Percentiles rank a stretch among this genome's conserved stretches.
phyloP scores from a whole-genome alignment of 2,113 vertebrate species.

The Prunella fulvescens region DNA sequence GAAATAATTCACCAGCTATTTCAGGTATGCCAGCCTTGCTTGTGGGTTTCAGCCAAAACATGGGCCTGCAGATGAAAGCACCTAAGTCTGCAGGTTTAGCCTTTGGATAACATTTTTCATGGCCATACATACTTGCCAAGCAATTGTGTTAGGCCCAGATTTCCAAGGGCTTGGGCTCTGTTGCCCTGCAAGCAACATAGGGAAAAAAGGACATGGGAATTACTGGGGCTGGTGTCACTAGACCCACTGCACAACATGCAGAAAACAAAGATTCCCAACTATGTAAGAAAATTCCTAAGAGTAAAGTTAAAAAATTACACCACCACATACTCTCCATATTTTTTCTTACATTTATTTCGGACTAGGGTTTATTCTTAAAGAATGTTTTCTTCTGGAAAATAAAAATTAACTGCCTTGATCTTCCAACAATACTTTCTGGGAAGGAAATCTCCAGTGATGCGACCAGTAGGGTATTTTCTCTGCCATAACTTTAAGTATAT shows the following conservation, averaged over 20 bases:
- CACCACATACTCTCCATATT: fast-evolving
- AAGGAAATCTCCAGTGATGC: neutral
- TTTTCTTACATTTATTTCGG: neutral
- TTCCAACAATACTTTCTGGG: neutral
- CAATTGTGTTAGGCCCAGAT: neutral
- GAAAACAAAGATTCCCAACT: neutral
- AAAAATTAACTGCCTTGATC: neutral
- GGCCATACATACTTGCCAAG: neutral
- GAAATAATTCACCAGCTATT: neutral
- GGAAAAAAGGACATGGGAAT: neutral
- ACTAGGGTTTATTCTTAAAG: neutral
- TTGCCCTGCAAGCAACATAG: neutral
- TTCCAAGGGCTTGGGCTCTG: neutral
- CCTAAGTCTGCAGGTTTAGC: neutral
- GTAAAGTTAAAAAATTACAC: neutral
- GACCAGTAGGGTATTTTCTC: neutral
- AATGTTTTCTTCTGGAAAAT: neutral
- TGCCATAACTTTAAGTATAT: neutral
- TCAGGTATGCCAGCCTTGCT: neutral
- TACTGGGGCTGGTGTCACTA: neutral
- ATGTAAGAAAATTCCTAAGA: neutral
- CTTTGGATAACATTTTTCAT: neutral
- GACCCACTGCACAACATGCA: fast-evolving
- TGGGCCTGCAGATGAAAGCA: neutral
- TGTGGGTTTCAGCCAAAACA: neutral